Conservation (phyloP, 2,113 vertebrate genomes). For the Leptocoma aspasia region DNA sequence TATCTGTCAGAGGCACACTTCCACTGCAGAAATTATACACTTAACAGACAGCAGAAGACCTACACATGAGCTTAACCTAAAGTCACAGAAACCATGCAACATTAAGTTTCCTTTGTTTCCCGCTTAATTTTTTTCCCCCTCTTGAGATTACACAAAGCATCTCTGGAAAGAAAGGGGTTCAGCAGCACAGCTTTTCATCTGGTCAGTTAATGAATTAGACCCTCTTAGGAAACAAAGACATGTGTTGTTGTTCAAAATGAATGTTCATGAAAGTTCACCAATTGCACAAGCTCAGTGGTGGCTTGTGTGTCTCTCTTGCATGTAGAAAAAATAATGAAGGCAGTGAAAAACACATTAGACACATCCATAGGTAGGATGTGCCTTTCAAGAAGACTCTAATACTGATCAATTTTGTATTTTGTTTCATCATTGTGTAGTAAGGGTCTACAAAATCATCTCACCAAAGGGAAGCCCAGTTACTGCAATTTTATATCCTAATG, state of each 20-base stretch:
- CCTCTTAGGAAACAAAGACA: background rate
- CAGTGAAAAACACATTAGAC: background rate
- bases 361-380: background rate
- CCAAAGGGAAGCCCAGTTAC: background rate
- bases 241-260: background rate
- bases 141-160: background rate
- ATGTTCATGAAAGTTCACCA: background rate
- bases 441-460: background rate
- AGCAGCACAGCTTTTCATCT: background rate
- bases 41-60: background rate
- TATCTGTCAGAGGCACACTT: background rate
- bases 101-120: background rate
- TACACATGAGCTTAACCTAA: background rate
- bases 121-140: rapidly evolving
- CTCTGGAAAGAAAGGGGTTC: background rate
- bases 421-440: background rate
- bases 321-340: background rate
- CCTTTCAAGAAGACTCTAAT: background rate
- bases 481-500: background rate
- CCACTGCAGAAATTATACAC: background rate
- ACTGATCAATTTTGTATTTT: background rate
- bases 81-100: background rate
- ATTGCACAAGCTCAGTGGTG: background rate
- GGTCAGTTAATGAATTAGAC: background rate
- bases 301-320: background rate